These are phyloP conservation scores for Elysia chlorotica DNA, from an alignment of 1,140 invertebrate species.

Conservation along the genomic window DNA sequence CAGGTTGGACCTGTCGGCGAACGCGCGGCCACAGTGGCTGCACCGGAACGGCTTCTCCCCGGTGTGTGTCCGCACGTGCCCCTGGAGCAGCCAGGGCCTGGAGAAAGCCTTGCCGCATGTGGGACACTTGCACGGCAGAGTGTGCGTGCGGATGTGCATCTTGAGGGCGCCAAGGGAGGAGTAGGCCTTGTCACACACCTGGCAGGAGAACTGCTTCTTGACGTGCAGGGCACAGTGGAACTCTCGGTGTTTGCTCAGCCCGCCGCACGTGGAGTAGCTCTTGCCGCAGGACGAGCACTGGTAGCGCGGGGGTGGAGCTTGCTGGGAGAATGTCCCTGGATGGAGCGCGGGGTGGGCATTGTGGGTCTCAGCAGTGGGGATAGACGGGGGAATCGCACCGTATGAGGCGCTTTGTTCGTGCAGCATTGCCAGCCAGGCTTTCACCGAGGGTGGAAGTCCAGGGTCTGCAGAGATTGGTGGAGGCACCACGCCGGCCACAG, in stretches of 20 bases:
- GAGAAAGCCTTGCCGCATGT: background rate
- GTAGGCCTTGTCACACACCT: conserved; percentile 3
- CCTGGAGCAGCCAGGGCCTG: background rate
- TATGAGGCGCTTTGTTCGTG: too few species aligned
- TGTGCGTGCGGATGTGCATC: background rate
- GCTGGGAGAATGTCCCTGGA: too few species aligned
- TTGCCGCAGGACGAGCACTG: conserved; percentile 7
- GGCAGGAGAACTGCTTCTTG: conserved; percentile 16
- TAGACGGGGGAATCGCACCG: too few species aligned
- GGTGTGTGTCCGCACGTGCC: conserved; percentile 20
- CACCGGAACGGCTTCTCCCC: conserved; percentile 25
- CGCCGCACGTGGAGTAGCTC: background rate
- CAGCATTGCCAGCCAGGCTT: too few species aligned
- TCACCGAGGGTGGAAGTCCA: too few species aligned
- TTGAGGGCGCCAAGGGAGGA: background rate
- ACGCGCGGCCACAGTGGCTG: conserved; percentile 14
- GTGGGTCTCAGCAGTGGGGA: too few species aligned
- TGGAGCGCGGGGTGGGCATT: too few species aligned
- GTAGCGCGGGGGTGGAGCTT: too few species aligned
- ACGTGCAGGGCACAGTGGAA: conserved; percentile 17
- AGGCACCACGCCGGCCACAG: too few species aligned
- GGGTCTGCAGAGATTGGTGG: too few species aligned
- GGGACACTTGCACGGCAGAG: background rate
- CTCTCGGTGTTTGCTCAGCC: background rate
- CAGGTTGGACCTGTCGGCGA: conserved; percentile 15